Percentiles rank a stretch among this genome's conserved stretches.
Conservation (phyloP, 2,797 vertebrate genomes). For the Mallotus villosus region DNA sequence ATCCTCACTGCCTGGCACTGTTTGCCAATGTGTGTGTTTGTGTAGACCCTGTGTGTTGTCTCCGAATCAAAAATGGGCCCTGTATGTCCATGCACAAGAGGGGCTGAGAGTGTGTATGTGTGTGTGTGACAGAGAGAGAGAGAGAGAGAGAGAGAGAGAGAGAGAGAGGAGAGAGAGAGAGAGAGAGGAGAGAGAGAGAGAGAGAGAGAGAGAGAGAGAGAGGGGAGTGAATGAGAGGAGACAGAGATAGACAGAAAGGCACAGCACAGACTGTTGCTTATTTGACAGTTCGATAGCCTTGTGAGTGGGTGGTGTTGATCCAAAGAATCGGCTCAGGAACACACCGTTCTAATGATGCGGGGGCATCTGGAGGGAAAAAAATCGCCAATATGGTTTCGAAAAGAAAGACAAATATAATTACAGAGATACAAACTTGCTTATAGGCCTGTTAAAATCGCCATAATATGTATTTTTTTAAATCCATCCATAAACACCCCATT, state of each 20-base stretch:
- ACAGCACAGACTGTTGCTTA: too few relatives aligned
- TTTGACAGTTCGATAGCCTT: background rate
- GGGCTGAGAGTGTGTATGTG: background rate
- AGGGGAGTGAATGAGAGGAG: background rate
- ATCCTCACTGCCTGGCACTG: background rate
- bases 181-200: background rate
- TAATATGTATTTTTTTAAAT: too few relatives aligned
- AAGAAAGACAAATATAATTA: too few relatives aligned
- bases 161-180: background rate
- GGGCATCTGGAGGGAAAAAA: too few relatives aligned
- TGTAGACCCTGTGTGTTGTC: background rate
- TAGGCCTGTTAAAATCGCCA: too few relatives aligned
- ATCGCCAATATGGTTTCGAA: too few relatives aligned
- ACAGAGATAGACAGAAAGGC: background rate
- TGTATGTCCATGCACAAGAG: background rate
- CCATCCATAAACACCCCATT: too few relatives aligned
- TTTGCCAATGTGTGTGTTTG: conserved; percentile 12
- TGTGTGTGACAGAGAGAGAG: background rate
- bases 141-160: background rate
- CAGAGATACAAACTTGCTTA: too few relatives aligned
- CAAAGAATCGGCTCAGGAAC: background rate
- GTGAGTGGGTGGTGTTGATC: background rate
- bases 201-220: background rate
- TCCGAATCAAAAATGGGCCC: background rate
- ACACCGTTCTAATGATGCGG: background rate